Evolutionary conservation across 2,888 invertebrate species (phyloP), one percentile per base, ranked within the genome.

Genomic region (Rhingia rostrata): DNA sequence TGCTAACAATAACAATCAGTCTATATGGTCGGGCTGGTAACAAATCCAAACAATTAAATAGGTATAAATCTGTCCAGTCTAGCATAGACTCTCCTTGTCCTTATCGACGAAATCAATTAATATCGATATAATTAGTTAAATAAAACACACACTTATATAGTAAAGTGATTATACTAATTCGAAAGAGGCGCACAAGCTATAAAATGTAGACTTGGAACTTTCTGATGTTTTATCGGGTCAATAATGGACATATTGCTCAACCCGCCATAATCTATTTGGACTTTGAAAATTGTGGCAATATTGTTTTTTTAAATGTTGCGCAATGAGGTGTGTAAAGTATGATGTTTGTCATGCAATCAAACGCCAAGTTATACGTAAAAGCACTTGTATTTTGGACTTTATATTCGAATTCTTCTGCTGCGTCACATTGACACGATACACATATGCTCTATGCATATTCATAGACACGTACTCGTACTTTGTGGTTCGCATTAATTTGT

Each of bases 321-420:
- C 14, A 73, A 73, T 73, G 12, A 30, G 37, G 32, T 49, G 49
- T 47, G 14, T 35, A 3, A 14, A n/a, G 43, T 39, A 51, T 49
- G 60, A 37, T 56, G 33, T 12, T 7, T 39, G 64, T 47, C 37
- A 30, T 37, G 12, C n/a, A 47, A 33, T 64, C 12, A 32, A 39
- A n/a, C 33, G 10, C 30, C 7, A 41, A 53, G 61, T 53, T 60
- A 33, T 14, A 53, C 5, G 22, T 22, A 41, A 32, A 47, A 33
- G 6, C 5, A 37, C 9, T 37, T 37, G 33, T 47, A 64, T 64
- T 49, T 43, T 60, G 58, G 66, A 75, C 75, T 75, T 75, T 66
- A 60, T 10, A 61, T 35, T 12, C 54, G 39, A n/a, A 51, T 43
- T 35, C 32, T 9, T 12, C 51, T 54, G 45, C 3, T 45, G 33